Conservation (phyloP, 2,888 invertebrate genomes). For the Phania funesta region DNA sequence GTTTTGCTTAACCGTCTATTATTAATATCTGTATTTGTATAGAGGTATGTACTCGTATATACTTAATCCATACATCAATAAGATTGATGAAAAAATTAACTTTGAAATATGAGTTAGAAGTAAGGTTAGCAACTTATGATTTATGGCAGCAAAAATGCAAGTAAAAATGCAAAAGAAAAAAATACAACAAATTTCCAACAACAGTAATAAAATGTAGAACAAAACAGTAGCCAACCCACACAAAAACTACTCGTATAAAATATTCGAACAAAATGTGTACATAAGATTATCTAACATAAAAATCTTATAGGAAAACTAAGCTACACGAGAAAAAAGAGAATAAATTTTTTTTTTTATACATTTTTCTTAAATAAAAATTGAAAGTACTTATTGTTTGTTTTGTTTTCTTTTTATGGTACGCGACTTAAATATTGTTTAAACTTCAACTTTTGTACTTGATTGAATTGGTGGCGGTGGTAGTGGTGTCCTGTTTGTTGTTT, state of each 20-base stretch:
- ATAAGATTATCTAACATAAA: conserved; percentile 26
- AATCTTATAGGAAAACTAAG: conserved; percentile 40
- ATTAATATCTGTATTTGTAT: not conserved
- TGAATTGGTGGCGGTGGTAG: not conserved
- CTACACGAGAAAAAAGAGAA: conserved; percentile 23
- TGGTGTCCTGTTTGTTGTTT: conserved; percentile 20
- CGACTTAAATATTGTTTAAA: conserved; percentile 20
- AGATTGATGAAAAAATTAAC: conserved; percentile 57
- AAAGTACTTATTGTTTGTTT: no score
- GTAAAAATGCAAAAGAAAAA: not conserved
- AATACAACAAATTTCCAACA: not conserved
- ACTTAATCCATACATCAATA: conserved; percentile 27
- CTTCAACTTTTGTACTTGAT: conserved; percentile 42
- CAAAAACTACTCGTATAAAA: conserved; percentile 10
- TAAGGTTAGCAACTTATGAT: conserved; percentile 63
- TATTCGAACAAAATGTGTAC: not conserved
- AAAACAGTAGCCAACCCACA: conserved; percentile 64
- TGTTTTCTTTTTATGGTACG: not conserved
- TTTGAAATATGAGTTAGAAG: conserved; percentile 54
- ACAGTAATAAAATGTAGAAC: conserved; percentile 55
- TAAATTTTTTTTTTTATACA: not conserved
- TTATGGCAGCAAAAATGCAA: conserved; percentile 54
- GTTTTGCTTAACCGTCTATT: conserved; percentile 13
- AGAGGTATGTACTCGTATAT: not conserved
- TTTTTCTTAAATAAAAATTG: conserved; percentile 47